Evolutionary conservation across 1,140 invertebrate genomes (phyloP).

Genomic region (Maconellicoccus hirsutus): DNA sequence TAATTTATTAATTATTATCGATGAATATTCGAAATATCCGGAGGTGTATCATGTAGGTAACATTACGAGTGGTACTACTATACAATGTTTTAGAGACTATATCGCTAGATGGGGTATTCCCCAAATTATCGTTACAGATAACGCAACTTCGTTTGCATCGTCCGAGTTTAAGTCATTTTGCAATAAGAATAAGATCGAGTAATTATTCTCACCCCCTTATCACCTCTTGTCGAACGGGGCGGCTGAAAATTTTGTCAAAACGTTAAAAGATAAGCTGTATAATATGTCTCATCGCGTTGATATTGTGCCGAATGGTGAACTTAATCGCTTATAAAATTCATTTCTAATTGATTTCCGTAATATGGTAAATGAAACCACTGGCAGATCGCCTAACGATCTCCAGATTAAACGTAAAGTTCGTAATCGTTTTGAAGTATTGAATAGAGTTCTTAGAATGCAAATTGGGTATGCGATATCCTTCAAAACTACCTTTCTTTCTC

Average conservation of each 20-base stretch:
- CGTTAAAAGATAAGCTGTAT: slow-evolving; percentile 11
- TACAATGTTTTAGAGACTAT: background rate
- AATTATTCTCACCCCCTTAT: slow-evolving; percentile 2
- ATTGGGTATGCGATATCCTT: too few relatives aligned
- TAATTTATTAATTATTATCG: background rate
- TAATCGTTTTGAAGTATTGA: background rate
- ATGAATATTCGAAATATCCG: background rate
- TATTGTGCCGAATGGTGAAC: background rate
- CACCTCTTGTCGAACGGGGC: background rate
- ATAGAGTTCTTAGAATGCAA: background rate
- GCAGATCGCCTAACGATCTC: background rate
- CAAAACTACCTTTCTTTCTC: slow-evolving; percentile 42
- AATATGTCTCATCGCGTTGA: background rate
- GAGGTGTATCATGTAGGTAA: background rate
- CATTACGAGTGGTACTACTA: background rate
- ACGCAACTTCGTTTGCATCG: background rate
- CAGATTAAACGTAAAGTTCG: background rate
- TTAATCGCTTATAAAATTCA: background rate
- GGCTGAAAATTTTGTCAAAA: slow-evolving; percentile 1
- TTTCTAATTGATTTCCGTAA: background rate
- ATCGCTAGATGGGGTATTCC: background rate
- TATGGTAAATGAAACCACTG: background rate
- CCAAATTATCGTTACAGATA: background rate
- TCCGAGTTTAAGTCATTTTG: background rate
- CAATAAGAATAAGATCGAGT: background rate